Conservation (phyloP, 2,113 vertebrate genomes). For the Melanotaenia duboulayi region DNA sequence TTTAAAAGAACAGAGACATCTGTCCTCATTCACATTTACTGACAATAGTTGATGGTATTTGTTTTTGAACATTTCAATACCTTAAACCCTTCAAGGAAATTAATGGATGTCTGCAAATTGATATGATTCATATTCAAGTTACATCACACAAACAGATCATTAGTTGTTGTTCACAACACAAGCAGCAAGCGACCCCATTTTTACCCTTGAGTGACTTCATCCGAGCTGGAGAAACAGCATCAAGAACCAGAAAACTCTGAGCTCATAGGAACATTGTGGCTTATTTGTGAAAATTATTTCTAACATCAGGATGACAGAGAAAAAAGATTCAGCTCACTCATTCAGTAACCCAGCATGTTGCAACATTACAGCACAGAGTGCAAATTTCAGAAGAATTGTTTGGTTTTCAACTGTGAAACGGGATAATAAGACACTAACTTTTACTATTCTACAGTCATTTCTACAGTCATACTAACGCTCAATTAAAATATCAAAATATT, state of each 20-base stretch:
- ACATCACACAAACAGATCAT: neutral
- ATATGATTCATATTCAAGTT: neutral
- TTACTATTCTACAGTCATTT: too few species aligned
- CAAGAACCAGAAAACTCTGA: slow-evolving; percentile 29
- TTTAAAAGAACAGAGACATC: slow-evolving; percentile 15
- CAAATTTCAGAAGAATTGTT: too few species aligned
- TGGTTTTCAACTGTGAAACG: too few species aligned
- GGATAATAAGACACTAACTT: too few species aligned
- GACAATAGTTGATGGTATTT: neutral
- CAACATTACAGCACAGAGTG: slow-evolving; percentile 8
- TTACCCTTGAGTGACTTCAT: slow-evolving; percentile 30
- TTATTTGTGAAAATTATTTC: slow-evolving; percentile 47
- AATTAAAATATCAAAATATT: neutral
- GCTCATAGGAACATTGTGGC: slow-evolving; percentile 29
- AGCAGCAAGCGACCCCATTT: slow-evolving; percentile 27
- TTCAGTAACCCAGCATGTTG: neutral
- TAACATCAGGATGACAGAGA: neutral
- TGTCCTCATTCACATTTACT: slow-evolving; percentile 25
- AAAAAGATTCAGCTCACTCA: slow-evolving; percentile 6
- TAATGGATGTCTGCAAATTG: neutral
- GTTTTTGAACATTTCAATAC: neutral
- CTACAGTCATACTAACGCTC: too few species aligned
- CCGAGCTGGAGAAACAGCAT: slow-evolving; percentile 16
- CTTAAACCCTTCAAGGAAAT: neutral
- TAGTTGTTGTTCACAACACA: neutral